These are phyloP conservation scores for Holothuria glaberrima DNA, from an alignment of 35 echinoderm and acorn worm genomes.

Conservation along the genomic window DNA sequence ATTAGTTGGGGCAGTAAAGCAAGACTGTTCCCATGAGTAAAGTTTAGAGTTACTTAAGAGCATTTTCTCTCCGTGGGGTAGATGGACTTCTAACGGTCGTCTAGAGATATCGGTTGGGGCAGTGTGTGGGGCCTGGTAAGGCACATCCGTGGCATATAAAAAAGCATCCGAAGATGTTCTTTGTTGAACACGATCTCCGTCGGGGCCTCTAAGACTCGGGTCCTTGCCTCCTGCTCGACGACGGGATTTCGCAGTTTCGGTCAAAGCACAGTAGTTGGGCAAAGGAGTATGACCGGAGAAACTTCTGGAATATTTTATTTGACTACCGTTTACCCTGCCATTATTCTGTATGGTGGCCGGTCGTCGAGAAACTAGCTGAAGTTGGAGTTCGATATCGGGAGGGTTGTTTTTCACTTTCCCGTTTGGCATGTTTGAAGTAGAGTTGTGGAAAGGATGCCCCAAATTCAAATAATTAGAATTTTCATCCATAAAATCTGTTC, in stretches of 20 bases:
- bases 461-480: background rate
- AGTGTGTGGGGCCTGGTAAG: constrained; percentile 31
- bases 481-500: background rate
- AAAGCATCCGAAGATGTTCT: background rate
- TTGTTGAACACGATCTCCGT: background rate
- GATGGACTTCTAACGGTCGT: constrained; percentile 17
- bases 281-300: constrained; percentile 29
- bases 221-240: background rate
- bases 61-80: constrained; percentile 48
- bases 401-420: background rate
- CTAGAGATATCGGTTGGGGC: background rate
- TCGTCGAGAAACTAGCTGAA: background rate
- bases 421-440: background rate
- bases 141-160: constrained; percentile 12
- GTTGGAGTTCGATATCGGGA: constrained; percentile 4
- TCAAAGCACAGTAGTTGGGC: constrained; percentile 39
- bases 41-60: background rate
- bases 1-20: background rate
- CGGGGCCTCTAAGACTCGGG: background rate
- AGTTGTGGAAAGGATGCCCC: background rate
- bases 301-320: constrained; percentile 1
- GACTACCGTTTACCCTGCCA: background rate
- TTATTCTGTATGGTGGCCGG: background rate
- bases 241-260: constrained; percentile 28
- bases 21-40: constrained; percentile 47